Conservation (phyloP, 2,113 vertebrate species). For the Ictalurus furcatus region DNA sequence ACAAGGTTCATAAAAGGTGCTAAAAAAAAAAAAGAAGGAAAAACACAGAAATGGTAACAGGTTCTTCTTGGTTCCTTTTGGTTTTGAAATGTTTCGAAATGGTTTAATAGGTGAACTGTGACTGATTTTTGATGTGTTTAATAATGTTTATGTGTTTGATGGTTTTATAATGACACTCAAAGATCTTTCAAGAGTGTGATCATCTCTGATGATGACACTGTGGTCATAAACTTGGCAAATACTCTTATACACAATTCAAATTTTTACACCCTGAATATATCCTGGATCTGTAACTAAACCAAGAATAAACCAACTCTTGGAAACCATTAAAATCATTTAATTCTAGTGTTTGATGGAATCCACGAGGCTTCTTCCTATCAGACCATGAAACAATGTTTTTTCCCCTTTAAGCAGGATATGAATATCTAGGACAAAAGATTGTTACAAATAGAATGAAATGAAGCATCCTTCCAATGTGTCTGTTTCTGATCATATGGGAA, state of each 20-base stretch:
- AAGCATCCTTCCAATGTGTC: neutral
- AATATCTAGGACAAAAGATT: neutral
- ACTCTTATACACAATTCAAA: neutral
- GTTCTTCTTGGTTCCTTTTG: neutral
- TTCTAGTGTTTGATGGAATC: neutral
- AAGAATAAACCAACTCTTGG: neutral
- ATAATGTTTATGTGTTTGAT: neutral
- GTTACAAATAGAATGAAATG: neutral
- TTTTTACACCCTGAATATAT: neutral
- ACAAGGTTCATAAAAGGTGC: neutral
- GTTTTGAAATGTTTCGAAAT: neutral
- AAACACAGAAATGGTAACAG: neutral
- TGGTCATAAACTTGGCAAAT: neutral
- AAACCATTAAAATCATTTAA: neutral
- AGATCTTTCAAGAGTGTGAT: neutral
- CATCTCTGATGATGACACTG: neutral
- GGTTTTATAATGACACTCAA: neutral
- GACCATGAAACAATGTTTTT: neutral
- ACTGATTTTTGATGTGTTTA: neutral
- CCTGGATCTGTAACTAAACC: neutral
- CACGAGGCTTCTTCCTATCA: neutral
- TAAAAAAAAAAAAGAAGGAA: neutral
- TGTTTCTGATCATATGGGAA: neutral
- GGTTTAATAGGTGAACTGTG: neutral
- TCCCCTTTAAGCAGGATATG: neutral